These are phyloP conservation scores for Myoxocephalus aenaeus DNA, from an alignment of 2,797 vertebrate genomes.

Conservation along the genomic window DNA sequence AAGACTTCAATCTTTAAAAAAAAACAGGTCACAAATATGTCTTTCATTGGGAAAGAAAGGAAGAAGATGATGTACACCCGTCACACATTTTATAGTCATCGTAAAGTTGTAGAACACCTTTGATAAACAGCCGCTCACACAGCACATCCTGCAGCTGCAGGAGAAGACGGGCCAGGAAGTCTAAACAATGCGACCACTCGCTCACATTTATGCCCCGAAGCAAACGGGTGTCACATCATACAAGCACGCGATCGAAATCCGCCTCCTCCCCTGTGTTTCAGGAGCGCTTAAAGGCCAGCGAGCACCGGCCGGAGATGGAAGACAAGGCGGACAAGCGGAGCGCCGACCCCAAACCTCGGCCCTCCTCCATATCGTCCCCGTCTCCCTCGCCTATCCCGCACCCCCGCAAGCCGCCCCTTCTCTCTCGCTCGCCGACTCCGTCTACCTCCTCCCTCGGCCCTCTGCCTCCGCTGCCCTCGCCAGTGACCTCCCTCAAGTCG, in stretches of 20 bases:
- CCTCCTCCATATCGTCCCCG: constrained; percentile 77
- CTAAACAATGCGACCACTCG: constrained; percentile 16
- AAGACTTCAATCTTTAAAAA: neutral
- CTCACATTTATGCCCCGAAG: constrained; percentile 1
- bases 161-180: constrained; percentile 6
- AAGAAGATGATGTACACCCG: neutral
- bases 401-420: constrained; percentile 85
- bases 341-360: constrained; percentile 85
- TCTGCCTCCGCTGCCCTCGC: constrained; percentile 85
- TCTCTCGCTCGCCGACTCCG: constrained; percentile 82
- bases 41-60: neutral
- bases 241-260: neutral
- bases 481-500: constrained; percentile 89
- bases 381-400: constrained; percentile 83
- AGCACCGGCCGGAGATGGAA: constrained; percentile 90
- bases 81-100: neutral
- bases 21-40: neutral
- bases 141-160: constrained; percentile 22
- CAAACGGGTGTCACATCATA: neutral
- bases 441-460: constrained; percentile 87
- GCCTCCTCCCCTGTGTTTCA: constrained; percentile 67
- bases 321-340: constrained; percentile 90
- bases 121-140: neutral
- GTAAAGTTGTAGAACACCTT: neutral
- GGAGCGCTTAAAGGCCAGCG: constrained; percentile 93